Conservation (phyloP, 2,888 invertebrate genomes). For the Cheilosia soror region DNA sequence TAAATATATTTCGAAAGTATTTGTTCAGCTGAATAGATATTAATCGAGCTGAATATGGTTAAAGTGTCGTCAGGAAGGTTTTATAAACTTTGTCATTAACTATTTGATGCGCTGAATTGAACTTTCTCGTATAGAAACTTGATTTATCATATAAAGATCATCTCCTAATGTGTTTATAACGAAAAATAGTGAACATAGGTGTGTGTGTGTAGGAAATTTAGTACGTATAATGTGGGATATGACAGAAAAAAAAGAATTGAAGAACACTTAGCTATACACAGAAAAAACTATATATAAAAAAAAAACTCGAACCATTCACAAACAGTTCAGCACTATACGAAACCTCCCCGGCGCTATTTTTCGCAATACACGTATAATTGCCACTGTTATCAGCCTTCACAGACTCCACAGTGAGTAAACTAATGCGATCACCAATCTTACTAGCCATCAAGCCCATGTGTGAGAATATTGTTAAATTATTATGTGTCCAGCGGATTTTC, state of each 20-base stretch:
- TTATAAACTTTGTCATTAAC: not conserved
- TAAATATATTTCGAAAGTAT: not conserved
- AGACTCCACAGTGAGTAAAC: slow-evolving; percentile 88
- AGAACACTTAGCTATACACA: slow-evolving; percentile 37
- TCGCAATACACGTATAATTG: slow-evolving; percentile 88
- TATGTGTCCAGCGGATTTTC: slow-evolving; percentile 87
- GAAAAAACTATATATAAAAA: slow-evolving; percentile 34
- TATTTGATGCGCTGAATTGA: slow-evolving; percentile 16
- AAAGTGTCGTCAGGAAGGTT: not conserved
- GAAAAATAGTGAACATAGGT: not conserved
- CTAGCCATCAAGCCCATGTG: slow-evolving; percentile 87
- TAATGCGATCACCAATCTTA: slow-evolving; percentile 87
- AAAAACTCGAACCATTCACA: slow-evolving; percentile 86
- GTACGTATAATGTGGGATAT: slow-evolving; percentile 22
- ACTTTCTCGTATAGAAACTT: not conserved
- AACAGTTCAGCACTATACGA: slow-evolving; percentile 86
- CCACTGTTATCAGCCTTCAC: slow-evolving; percentile 89
- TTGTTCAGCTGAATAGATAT: not conserved
- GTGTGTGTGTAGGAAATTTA: slow-evolving; percentile 19
- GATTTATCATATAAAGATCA: not conserved
- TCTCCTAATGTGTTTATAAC: not conserved
- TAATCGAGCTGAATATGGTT: not conserved
- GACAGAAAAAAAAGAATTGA: not conserved
- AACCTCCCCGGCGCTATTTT: slow-evolving; percentile 86
- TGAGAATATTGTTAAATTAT: slow-evolving; percentile 81